Base-by-base conservation (phyloP, 2,888 invertebrate species). In the Sussaba pulchella region DNA sequence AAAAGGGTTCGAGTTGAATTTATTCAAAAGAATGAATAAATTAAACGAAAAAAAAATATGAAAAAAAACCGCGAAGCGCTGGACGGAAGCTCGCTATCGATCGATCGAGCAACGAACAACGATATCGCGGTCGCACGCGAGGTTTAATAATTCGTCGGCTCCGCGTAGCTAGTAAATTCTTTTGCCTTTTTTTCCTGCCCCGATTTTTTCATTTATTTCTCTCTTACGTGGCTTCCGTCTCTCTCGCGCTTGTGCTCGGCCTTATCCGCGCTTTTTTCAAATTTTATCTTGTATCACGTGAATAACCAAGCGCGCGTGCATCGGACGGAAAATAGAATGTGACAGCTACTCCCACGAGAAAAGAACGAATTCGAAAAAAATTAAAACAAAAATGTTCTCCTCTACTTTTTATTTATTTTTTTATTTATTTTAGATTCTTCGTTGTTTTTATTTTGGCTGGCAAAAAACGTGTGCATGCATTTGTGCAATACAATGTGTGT, bases 131-230 rank as follows among this genome's bases (percentile, higher is more conserved):
- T 54, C 52, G 52, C 87, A 87, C 88, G 88, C 88, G 84, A 87
- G 82, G 83, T 88, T 87, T 85, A 31, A 87, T 87, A 86, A 87
- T 86, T 87, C 83, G 74, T 81, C 70, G 73, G 73, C 77, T 67
- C 61, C 64, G 47, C 54, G 54, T 78, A 31, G 59, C 59, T n/a
- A 54, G 71, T 77, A 67, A 39, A 67, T 57, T 66, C 12, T 64
- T 54, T 36, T 47, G 21, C 4, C 14, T 45, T 54, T 52, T 52
- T 45, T 61, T 61, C n/a, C n/a, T n/a, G n/a, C n/a, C n/a, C n/a
- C 31, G 31, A 5, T 71, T 43, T 47, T 70, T 63, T 63, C 26
- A 19, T 10, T 14, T 10, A 21, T 21, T 50, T 50, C 47, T 21
- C 39, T 24, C 4, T 59, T 63, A 21, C n/a, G n/a, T n/a, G n/a